These are phyloP conservation scores for Cyclopterus lumpus DNA, from an alignment of 2,797 vertebrate genomes.

Conservation along the genomic window DNA sequence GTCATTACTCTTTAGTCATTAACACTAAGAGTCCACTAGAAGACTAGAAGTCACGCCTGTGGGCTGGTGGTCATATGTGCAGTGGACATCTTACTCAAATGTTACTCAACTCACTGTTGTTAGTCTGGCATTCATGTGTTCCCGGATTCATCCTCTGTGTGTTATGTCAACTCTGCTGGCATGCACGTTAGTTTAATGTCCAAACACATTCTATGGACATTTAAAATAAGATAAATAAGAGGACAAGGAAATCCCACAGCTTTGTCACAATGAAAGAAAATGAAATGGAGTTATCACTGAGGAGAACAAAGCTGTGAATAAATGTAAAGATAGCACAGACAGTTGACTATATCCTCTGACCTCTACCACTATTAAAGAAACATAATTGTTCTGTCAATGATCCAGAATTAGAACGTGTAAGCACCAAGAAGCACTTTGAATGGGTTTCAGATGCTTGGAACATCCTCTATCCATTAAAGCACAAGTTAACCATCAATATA, in stretches of 20 bases:
- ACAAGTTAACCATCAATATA: neutral
- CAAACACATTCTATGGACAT: constrained; percentile 79
- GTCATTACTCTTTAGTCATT: neutral
- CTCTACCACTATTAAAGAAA: neutral
- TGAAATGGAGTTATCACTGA: neutral
- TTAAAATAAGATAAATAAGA: constrained; percentile 70
- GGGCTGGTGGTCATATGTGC: neutral
- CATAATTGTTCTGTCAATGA: neutral
- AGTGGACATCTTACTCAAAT: constrained; percentile 41
- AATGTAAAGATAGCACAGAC: neutral
- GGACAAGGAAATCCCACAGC: constrained; percentile 17
- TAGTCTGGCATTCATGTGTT: constrained; percentile 57
- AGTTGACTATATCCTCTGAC: neutral
- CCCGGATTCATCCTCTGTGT: constrained; percentile 71
- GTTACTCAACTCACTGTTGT: constrained; percentile 51
- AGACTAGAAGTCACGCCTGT: neutral
- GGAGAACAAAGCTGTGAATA: neutral
- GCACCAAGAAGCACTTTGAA: neutral
- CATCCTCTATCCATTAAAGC: neutral
- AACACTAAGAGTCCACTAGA: neutral
- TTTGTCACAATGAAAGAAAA: constrained; percentile 30
- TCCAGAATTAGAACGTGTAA: constrained; percentile 1
- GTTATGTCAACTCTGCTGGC: constrained; percentile 81
- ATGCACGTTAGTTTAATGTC: constrained; percentile 71
- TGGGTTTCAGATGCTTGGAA: neutral